A percentile compares a stretch with the other conserved stretches of the same genome.
Conservation (phyloP, 2,113 vertebrate genomes). For the Danionella cerebrum region DNA sequence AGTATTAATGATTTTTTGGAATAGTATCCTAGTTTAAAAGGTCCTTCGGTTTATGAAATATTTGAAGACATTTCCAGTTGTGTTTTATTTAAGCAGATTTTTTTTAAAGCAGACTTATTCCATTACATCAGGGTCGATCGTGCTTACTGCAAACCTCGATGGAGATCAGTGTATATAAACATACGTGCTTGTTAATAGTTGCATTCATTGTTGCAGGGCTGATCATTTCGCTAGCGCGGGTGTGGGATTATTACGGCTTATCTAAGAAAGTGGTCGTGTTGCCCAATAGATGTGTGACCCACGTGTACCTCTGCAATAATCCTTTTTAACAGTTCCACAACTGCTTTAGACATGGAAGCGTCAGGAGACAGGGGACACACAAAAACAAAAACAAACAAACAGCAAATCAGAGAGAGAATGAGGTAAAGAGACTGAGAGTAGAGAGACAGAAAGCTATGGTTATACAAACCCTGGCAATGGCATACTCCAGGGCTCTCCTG, state of each 20-base stretch:
- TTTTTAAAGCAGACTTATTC: no score
- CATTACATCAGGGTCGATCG: no score
- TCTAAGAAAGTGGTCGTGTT: conserved; percentile 3
- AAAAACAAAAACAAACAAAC: conserved; percentile 17
- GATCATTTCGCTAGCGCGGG: no score
- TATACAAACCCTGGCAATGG: conserved; percentile 9
- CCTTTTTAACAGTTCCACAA: conserved; percentile 16
- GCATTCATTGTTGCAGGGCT: no score
- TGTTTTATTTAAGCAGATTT: no score
- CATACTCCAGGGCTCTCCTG: conserved; percentile 19
- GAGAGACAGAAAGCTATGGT: conserved; percentile 8
- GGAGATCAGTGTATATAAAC: no score
- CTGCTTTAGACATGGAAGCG: conserved; percentile 13
- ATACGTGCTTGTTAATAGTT: no score
- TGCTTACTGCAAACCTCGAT: no score
- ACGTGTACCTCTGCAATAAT: conserved; percentile 6
- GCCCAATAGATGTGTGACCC: conserved; percentile 1
- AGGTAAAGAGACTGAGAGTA: not conserved
- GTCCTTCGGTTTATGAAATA: no score
- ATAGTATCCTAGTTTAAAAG: no score
- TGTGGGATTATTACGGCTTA: not conserved
- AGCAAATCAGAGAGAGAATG: conserved; percentile 7
- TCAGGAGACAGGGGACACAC: conserved; percentile 9
- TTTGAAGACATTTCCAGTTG: no score
- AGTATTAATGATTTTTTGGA: no score